Evolutionary conservation across 2,797 vertebrate species (phyloP), one percentile per base, ranked within the genome.

Genomic region (Anniella stebbinsi): DNA sequence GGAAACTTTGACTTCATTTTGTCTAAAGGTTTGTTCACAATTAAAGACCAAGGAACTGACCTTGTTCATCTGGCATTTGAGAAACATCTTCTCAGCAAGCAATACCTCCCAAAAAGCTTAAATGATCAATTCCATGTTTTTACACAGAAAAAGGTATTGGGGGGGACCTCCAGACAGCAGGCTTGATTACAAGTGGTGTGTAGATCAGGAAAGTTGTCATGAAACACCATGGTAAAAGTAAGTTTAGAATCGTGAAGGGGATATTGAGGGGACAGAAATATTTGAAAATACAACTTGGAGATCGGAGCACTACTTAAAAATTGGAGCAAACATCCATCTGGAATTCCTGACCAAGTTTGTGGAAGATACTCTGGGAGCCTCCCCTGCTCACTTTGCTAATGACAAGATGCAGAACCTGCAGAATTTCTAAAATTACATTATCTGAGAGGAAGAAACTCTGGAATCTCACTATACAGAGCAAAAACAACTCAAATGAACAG

Each of bases 191-290:
- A 8, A 60, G 45, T 23, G 25, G 45, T 23, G 25, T 76, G 30
- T 38, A 83, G 63, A 82, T 83, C 13, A 84, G 36, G 73, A 76
- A n/a, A 25, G 12, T 41, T 83, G 28, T 30, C 48, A 60, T 83
- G 70, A 83, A 82, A 83, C 41, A 38, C 2, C 21, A 67, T 51
- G 57, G 28, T 66, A 87, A 67, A 87, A 66, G 48, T 66, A 87
- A 23, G 25, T 75, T 54, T 67, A 45, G 60, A 76, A 73, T 72
- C 70, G 75, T 18, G 78, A 78, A 83, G 66, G 33, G 48, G 67
- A 67, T 57, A 48, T 0, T 0, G 67, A 1, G 0, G 18, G 2
- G 2, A 28, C 30, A 36, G 41, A 0, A 0, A 69, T 23, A 80
- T 38, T 80, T 75, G 80, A 33, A 89, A 78, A 77, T 33, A 25